Percentiles rank a stretch among this genome's conserved stretches.
phyloP scores from a whole-genome alignment of 2,113 vertebrate genomes.

The Ochotona princeps region DNA sequence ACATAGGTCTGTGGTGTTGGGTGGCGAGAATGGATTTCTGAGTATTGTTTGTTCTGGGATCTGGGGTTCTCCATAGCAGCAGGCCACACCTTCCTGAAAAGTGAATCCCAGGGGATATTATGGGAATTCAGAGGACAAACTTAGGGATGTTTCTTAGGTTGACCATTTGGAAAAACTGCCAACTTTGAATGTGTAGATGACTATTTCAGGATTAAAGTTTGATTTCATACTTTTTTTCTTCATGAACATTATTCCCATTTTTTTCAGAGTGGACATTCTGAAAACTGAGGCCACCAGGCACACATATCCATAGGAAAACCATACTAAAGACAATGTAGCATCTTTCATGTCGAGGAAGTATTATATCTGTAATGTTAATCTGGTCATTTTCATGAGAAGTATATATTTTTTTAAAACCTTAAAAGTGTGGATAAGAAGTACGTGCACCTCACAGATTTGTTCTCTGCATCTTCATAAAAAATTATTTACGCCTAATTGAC shows the following conservation, averaged over 20 bases:
- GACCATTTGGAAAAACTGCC: neutral
- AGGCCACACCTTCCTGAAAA: neutral
- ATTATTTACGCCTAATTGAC: neutral
- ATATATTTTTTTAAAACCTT: neutral
- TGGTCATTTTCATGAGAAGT: constrained; percentile 10
- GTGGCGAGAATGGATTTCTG: neutral
- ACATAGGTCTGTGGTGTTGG: neutral
- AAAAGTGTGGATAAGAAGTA: neutral
- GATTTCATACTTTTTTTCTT: neutral
- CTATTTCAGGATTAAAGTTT: neutral
- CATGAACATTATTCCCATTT: constrained; percentile 2
- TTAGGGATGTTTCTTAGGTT: neutral
- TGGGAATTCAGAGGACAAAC: neutral
- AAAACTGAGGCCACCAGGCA: neutral
- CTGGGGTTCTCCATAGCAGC: neutral
- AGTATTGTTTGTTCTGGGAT: neutral
- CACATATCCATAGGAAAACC: neutral
- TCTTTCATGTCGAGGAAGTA: neutral
- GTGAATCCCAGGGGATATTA: neutral
- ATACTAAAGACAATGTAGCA: neutral
- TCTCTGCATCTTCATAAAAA: constrained; percentile 4
- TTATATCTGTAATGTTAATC: neutral
- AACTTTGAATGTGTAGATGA: neutral
- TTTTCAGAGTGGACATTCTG: neutral
- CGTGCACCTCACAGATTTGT: neutral